Evolutionary conservation across 2,797 vertebrate genomes (phyloP).

Genomic region (Miichthys miiuy): DNA sequence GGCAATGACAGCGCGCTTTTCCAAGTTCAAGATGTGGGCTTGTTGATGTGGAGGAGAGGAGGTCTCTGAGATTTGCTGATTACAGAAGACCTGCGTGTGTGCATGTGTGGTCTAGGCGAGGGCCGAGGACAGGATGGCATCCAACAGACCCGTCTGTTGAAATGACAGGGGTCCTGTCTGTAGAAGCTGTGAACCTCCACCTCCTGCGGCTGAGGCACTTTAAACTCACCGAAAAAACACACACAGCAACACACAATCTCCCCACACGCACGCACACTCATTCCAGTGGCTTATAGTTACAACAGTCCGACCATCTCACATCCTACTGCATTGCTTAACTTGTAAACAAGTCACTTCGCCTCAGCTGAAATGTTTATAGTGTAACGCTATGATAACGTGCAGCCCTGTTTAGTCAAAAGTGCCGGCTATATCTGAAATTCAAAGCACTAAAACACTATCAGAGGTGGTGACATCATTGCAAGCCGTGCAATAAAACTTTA

Average conservation of each 20-base stretch:
- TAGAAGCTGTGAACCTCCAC: conserved; percentile 62
- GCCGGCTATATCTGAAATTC: conserved; percentile 46
- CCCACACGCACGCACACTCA: conserved; percentile 18
- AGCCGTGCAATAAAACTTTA: conserved; percentile 63
- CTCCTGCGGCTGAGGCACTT: conserved; percentile 60
- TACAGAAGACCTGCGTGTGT: conserved; percentile 33
- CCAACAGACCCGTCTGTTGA: conserved; percentile 71
- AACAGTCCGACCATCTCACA: conserved; percentile 43
- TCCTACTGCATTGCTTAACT: conserved; percentile 46
- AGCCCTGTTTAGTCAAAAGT: conserved; percentile 45
- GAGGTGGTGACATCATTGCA: conserved; percentile 67
- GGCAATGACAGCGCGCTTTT: conserved; percentile 28
- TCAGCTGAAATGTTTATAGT: conserved; percentile 67
- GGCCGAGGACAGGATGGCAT: conserved; percentile 61
- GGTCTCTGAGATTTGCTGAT: conserved; percentile 47
- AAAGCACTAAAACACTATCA: conserved; percentile 49
- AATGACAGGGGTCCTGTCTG: conserved; percentile 71
- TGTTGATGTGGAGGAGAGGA: conserved; percentile 25
- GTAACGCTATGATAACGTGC: conserved; percentile 38
- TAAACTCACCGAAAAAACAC: conserved; percentile 38
- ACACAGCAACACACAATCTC: conserved; percentile 20
- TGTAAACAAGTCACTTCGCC: conserved; percentile 65
- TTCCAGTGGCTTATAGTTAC: conserved; percentile 40
- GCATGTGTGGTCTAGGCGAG: conserved; percentile 72
- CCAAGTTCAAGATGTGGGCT: conserved; percentile 44